Percentiles rank a stretch among this genome's conserved stretches.
These are phyloP conservation scores for Scaptomyza cyrtandrae DNA, from an alignment of 2,888 invertebrate genomes.

Conservation along the genomic window DNA sequence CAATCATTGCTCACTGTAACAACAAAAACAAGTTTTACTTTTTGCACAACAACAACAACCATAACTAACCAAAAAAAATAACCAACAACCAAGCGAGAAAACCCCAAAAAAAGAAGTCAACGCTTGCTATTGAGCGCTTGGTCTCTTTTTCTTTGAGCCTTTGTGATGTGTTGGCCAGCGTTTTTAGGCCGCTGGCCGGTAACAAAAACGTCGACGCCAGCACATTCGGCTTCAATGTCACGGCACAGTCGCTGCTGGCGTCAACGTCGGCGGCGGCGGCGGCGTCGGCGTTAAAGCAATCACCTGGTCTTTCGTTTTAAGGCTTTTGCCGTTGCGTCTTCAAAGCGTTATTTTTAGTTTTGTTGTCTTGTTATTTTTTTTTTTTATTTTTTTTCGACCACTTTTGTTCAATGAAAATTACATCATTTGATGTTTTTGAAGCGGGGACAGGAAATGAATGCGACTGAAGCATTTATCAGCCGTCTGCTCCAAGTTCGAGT, in stretches of 20 bases:
- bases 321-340: slow-evolving; percentile 56
- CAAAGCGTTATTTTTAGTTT: slow-evolving; percentile 47
- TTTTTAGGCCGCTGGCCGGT: slow-evolving; percentile 72
- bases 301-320: slow-evolving; percentile 40
- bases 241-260: slow-evolving; percentile 44
- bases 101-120: slow-evolving; percentile 60
- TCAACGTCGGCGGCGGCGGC: slow-evolving; percentile 11
- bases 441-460: slow-evolving; percentile 64
- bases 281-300: slow-evolving; percentile 8
- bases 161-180: slow-evolving; percentile 40
- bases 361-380: slow-evolving; percentile 8
- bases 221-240: slow-evolving; percentile 73
- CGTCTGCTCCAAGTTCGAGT: slow-evolving; percentile 7
- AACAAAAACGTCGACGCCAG: slow-evolving; percentile 32
- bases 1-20: slow-evolving; percentile 61
- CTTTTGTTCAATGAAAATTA: slow-evolving; percentile 66
- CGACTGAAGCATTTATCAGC: slow-evolving; percentile 39
- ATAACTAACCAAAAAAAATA: slow-evolving; percentile 21
- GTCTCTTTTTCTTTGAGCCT: slow-evolving; percentile 58
- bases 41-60: slow-evolving; percentile 59
- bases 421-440: slow-evolving; percentile 61
- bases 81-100: slow-evolving; percentile 24
- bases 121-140: slow-evolving; percentile 70
- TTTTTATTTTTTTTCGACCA: slow-evolving; percentile 52
- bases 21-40: slow-evolving; percentile 70